These are phyloP conservation scores for Anguilla japonica DNA, from an alignment of 2,113 vertebrate species.

Conservation along the genomic window DNA sequence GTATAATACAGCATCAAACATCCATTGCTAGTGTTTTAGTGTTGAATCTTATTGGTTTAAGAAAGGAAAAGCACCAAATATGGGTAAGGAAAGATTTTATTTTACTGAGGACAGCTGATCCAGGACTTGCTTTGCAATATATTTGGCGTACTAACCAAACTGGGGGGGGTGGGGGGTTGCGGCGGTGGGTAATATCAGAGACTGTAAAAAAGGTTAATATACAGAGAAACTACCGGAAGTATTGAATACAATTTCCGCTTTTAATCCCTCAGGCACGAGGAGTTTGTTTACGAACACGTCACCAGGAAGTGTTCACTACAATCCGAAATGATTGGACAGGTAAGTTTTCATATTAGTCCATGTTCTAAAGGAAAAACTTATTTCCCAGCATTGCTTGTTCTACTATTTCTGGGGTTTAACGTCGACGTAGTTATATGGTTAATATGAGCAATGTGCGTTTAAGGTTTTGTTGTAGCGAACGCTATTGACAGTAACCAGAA, in stretches of 20 bases:
- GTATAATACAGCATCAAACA: too few species aligned
- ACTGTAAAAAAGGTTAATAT: too few species aligned
- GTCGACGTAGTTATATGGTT: not conserved
- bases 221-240: not conserved
- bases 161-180: too few species aligned
- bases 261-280: slow-evolving; percentile 19
- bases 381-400: not conserved
- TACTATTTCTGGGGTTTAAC: not conserved
- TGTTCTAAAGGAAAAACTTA: not conserved
- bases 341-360: slow-evolving; percentile 46
- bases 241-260: not conserved
- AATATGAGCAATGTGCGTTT: too few species aligned
- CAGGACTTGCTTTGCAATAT: too few species aligned
- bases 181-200: not conserved
- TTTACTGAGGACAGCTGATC: too few species aligned
- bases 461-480: too few species aligned
- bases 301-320: slow-evolving; percentile 42
- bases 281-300: slow-evolving; percentile 50
- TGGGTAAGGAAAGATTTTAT: too few species aligned
- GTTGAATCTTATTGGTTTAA: not conserved
- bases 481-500: too few species aligned
- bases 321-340: slow-evolving; percentile 59
- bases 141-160: not conserved
- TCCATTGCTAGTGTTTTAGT: too few species aligned
- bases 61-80: not conserved